Base-by-base conservation (phyloP, 2,888 invertebrate genomes). In the Ferdinandea cuprea region DNA sequence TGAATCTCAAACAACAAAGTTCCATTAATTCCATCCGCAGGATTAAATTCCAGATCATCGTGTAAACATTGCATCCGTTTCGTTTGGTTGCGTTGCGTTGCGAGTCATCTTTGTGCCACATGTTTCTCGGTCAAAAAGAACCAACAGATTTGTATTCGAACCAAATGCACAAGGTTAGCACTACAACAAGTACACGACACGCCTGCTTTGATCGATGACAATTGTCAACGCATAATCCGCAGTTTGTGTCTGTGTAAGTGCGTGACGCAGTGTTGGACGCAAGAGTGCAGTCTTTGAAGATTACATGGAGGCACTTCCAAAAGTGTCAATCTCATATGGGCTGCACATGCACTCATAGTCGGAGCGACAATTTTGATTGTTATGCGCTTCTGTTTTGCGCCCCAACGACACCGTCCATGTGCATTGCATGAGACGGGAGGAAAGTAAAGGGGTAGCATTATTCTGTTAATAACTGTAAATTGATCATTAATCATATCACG, bases 1-100 rank as follows among this genome's bases (percentile, higher is more conserved):
- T n/a, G n/a, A n/a, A 66, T 71, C 65, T 65, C 76, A n/a, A 48
- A 76, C 81, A 83, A 83, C 78, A 72, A 83, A 78, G 50, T 73
- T 78, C 83, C 78, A 77, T 83, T 83, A 83, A 72, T 83, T 44
- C 68, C 83, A 73, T 44, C 66, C 58, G 35, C 56, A 68, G 83
- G 83, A 83, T 83, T 83, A 83, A 83, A 78, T 83, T 83, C 83
- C 83, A 83, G 83, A 83, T 83, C 83, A 81, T 68, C 78, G 68
- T 50, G 63, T 77, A 83, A 83, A 78, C 83, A 83, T 73, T 15
- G 83, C 83, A 83, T 78, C 83, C 83, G 83, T 71, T 73, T 5
- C 61, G 65, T 2, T 48, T 32, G 61, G 35, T 48, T 35, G 7
- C 13, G 13, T 48, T 15, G 37, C 6, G 28, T 52, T 63, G 37